A percentile compares a stretch with the other conserved stretches of the same genome.
phyloP scores from a whole-genome alignment of 1,140 invertebrate species.

The Drosophila pandora region DNA sequence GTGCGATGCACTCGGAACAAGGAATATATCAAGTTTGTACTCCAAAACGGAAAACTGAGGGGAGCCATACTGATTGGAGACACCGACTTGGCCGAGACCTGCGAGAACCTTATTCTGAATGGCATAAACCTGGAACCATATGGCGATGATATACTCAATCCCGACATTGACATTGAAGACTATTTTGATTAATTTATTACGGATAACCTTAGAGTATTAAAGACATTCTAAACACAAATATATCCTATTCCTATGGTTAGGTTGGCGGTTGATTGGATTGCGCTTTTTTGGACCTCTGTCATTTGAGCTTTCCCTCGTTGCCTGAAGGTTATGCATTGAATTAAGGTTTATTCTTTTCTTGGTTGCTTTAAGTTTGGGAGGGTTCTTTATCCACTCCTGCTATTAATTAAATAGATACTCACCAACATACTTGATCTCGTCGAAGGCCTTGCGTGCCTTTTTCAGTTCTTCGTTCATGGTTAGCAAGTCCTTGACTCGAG shows the following conservation, averaged over 20 bases:
- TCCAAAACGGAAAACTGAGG: slow-evolving; percentile 93
- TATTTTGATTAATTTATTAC: slow-evolving; percentile 94
- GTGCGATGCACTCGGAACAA: slow-evolving; percentile 92
- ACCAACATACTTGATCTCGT: slow-evolving; percentile 97
- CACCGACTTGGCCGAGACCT: slow-evolving; percentile 98
- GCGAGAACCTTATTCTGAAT: slow-evolving; percentile 98
- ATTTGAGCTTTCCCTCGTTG: slow-evolving; percentile 81
- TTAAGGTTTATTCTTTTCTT: too few species aligned
- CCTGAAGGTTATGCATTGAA: slow-evolving; percentile 36
- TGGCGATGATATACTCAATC: slow-evolving; percentile 97
- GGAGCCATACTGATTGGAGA: slow-evolving; percentile 98
- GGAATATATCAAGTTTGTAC: slow-evolving; percentile 96
- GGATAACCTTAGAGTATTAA: slow-evolving; percentile 21
- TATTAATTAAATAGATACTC: slow-evolving; percentile 25
- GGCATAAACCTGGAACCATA: slow-evolving; percentile 94
- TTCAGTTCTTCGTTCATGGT: slow-evolving; percentile 99
- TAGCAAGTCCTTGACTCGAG: slow-evolving; percentile 98
- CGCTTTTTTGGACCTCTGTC: slow-evolving; percentile 60
- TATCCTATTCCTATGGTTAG: slow-evolving; percentile 28
- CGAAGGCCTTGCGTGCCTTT: slow-evolving; percentile 99
- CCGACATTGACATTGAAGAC: slow-evolving; percentile 98
- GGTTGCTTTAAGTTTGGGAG: too few species aligned
- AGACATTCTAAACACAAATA: slow-evolving; percentile 15
- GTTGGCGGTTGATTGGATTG: slow-evolving; percentile 2
- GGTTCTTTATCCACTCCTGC: too few species aligned